Evolutionary conservation across 2,888 invertebrate species (phyloP), one percentile per base, ranked within the genome.

Genomic region (Athalia circularis): DNA sequence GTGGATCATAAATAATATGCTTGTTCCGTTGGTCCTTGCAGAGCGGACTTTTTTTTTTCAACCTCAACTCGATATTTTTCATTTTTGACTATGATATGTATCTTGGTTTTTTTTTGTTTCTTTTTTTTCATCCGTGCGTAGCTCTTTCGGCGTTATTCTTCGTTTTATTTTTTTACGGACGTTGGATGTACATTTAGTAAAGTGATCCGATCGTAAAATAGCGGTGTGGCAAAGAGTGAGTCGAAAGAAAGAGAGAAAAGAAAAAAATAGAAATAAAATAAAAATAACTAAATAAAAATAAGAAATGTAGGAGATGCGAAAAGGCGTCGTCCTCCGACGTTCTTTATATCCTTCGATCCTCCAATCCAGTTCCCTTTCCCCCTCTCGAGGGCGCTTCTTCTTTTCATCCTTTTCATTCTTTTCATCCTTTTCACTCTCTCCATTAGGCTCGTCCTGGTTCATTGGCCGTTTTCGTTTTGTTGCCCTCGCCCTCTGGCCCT

Each of bases 171-270:
- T 68, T 68, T 54, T 68, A 68, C 68, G 68, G 65, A 65, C 13
- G 11, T 47, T 64, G 13, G 13, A 68, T 54, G 43, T 54, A 68
- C 72, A 72, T 57, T 72, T 59, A 7, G 72, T 45, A 57, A 72
- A 72, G 72, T 72, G 72, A 72, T 72, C 72, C 72, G 72, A 72
- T 72, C 72, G 72, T 72, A 72, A 72, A 72, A 72, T 59, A 72
- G 43, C 57, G 59, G 59, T 7, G 43, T 65, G 29, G 52, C 29
- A 52, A 52, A 68, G 29, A 50, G 52, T 5, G 8, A 50, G 29
- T 68, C 52, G 52, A 29, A 29, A 29, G 29, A 29, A 29, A 29
- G 29, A 29, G 29, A 29, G 29, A 29, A 2, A 29, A 29, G 2
- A 29, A 29, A 29, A 29, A 2, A 29, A 29, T 29, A 29, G 29